These are phyloP conservation scores for Endotricha flammealis DNA, from an alignment of 2,888 invertebrate genomes.

Conservation along the genomic window DNA sequence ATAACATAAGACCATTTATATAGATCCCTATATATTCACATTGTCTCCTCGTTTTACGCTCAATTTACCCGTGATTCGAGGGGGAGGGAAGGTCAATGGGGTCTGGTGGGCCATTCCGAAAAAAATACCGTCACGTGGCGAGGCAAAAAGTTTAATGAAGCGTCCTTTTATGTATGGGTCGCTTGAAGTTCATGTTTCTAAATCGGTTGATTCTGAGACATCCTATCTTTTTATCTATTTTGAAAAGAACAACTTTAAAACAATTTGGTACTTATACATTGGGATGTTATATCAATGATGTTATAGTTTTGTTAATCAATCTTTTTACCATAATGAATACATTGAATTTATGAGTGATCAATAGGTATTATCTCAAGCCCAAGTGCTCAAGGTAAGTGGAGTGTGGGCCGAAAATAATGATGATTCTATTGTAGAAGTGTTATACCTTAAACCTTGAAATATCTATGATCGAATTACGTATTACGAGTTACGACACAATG, in stretches of 20 bases:
- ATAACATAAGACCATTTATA: neutral
- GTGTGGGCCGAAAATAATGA: constrained; percentile 3
- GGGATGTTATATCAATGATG: too few species aligned
- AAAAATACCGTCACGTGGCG: constrained; percentile 14
- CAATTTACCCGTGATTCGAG: constrained; percentile 6
- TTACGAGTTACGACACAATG: too few species aligned
- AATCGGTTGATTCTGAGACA: too few species aligned
- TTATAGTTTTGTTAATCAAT: too few species aligned
- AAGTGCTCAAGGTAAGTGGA: neutral
- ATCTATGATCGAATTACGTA: too few species aligned
- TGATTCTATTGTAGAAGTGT: neutral
- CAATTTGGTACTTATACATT: too few species aligned
- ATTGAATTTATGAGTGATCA: neutral
- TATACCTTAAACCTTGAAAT: too few species aligned
- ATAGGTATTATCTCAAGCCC: too few species aligned
- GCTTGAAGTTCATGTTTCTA: constrained; percentile 7
- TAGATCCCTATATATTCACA: neutral
- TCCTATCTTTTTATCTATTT: too few species aligned
- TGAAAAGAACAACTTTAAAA: too few species aligned
- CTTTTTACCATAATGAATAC: too few species aligned
- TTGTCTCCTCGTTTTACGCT: neutral
- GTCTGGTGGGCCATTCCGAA: neutral
- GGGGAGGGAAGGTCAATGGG: constrained; percentile 8
- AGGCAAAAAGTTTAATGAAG: constrained; percentile 22
- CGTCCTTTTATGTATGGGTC: constrained; percentile 14